A percentile compares a stretch with the other conserved stretches of the same genome.
Conservation (phyloP, 1,140 invertebrate genomes). For the Listronotus oregonensis region DNA sequence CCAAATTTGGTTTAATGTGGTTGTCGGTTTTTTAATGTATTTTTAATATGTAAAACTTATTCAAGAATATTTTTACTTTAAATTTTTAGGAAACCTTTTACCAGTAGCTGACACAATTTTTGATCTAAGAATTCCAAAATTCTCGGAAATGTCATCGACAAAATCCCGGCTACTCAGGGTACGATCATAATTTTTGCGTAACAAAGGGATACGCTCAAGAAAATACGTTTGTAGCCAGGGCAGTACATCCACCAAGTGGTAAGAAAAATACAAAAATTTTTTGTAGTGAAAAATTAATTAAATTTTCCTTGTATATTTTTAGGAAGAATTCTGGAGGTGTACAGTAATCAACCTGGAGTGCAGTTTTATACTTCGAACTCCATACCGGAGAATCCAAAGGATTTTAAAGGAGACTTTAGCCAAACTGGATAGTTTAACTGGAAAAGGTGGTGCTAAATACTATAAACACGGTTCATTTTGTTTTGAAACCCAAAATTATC, state of each 20-base stretch:
- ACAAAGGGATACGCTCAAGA: slow-evolving; percentile 50
- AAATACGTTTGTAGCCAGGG: slow-evolving; percentile 53
- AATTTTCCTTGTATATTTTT: background rate
- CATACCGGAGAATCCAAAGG: slow-evolving; percentile 63
- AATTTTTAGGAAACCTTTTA: slow-evolving; percentile 48
- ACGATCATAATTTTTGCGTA: slow-evolving; percentile 76
- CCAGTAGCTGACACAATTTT: slow-evolving; percentile 49
- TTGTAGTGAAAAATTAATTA: too few relatives aligned
- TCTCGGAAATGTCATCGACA: slow-evolving; percentile 60
- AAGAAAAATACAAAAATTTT: background rate
- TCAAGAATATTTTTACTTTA: too few relatives aligned
- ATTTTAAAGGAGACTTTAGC: slow-evolving; percentile 34
- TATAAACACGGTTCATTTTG: slow-evolving; percentile 84
- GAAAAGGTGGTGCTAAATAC: slow-evolving; percentile 73
- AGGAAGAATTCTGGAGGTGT: slow-evolving; percentile 77
- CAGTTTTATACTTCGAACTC: slow-evolving; percentile 88
- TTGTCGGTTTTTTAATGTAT: too few relatives aligned
- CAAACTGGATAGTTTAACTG: slow-evolving; percentile 51
- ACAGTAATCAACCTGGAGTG: slow-evolving; percentile 85
- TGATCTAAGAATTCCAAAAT: slow-evolving; percentile 69
- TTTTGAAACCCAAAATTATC: slow-evolving; percentile 91
- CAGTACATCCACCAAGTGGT: slow-evolving; percentile 37
- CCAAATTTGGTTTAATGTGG: too few relatives aligned
- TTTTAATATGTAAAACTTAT: too few relatives aligned
- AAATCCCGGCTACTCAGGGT: slow-evolving; percentile 62